Conservation (phyloP, 2,113 vertebrate species). For the Mormoops blainvillei region DNA sequence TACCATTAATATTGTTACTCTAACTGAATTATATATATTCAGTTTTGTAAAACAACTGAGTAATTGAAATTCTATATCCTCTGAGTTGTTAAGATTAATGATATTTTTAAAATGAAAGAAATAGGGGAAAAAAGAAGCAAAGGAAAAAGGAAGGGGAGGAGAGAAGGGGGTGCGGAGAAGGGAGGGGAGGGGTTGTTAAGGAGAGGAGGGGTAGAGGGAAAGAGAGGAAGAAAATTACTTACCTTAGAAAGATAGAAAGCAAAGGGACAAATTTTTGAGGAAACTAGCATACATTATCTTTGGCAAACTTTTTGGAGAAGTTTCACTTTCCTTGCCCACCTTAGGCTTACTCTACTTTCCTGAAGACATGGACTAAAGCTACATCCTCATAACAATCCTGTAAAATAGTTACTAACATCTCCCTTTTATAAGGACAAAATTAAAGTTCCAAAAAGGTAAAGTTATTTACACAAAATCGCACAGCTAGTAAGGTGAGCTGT, state of each 20-base stretch:
- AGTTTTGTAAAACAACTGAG: background rate
- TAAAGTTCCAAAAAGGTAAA: background rate
- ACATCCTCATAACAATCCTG: background rate
- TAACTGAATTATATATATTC: background rate
- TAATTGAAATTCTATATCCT: background rate
- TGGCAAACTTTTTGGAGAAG: background rate
- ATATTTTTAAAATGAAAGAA: background rate
- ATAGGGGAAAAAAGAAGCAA: background rate
- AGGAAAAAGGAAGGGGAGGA: background rate
- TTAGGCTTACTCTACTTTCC: background rate
- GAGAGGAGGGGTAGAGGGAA: too few species aligned
- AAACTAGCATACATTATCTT: background rate
- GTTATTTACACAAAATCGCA: background rate
- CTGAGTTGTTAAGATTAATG: background rate
- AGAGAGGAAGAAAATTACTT: background rate
- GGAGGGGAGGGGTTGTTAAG: too few species aligned
- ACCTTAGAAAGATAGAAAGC: background rate
- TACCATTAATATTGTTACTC: background rate
- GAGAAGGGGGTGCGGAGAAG: too few species aligned
- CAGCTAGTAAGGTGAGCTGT: background rate
- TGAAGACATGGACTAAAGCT: background rate
- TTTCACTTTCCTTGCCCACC: background rate
- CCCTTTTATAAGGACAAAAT: background rate
- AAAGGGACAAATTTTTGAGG: background rate
- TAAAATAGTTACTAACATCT: background rate